A percentile compares a stretch with the other conserved stretches of the same genome.
These are phyloP conservation scores for Aspidiotus destructor DNA, from an alignment of 2,888 invertebrate species.

Conservation along the genomic window DNA sequence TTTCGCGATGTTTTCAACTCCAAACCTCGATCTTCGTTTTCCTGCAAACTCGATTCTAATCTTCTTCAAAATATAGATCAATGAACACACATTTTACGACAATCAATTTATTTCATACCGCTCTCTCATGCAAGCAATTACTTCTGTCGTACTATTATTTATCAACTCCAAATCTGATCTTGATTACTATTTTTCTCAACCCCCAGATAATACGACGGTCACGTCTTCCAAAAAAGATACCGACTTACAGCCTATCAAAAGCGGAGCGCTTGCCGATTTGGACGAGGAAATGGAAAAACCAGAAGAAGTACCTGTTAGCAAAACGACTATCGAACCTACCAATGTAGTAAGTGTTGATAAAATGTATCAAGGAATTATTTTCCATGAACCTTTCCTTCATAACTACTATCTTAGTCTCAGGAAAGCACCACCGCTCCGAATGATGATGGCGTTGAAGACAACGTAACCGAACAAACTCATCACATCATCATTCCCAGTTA, in stretches of 20 bases:
- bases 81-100: no score
- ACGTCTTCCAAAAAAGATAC: constrained; percentile 55
- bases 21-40: no score
- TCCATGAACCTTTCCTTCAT: neutral
- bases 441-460: constrained; percentile 75
- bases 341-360: constrained; percentile 48
- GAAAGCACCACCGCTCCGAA: constrained; percentile 54
- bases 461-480: constrained; percentile 96
- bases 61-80: no score
- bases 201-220: constrained; percentile 23
- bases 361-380: neutral
- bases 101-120: no score
- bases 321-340: constrained; percentile 58
- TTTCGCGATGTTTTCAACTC: no score
- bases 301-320: constrained; percentile 59
- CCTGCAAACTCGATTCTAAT: no score
- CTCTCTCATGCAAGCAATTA: no score
- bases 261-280: constrained; percentile 71
- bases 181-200: neutral
- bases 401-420: constrained; percentile 37
- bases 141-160: no score
- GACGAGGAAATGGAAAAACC: constrained; percentile 76
- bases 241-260: constrained; percentile 70
- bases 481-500: constrained; percentile 98
- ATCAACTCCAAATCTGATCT: no score